Conservation (phyloP, 2,113 vertebrate species). For the Motacilla tschutschensis region DNA sequence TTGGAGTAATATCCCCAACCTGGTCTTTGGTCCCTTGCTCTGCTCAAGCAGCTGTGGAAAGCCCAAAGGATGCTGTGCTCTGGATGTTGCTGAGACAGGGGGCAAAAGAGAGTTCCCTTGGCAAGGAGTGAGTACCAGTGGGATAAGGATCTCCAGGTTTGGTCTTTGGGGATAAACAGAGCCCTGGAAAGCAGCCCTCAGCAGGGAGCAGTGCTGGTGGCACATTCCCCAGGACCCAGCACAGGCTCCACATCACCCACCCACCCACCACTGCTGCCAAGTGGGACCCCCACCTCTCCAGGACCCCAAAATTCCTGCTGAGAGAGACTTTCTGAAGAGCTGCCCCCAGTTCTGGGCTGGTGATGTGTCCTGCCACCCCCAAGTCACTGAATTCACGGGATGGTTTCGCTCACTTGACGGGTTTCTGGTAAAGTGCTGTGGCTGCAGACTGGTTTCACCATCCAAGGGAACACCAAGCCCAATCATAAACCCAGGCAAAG, state of each 20-base stretch:
- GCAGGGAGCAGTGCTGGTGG: background rate
- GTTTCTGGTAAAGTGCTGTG: background rate
- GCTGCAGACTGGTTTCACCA: background rate
- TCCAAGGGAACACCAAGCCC: background rate
- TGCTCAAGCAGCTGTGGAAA: background rate
- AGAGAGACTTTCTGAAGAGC: background rate
- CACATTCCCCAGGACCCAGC: background rate
- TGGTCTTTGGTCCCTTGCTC: background rate
- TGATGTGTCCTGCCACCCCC: background rate
- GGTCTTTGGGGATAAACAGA: background rate
- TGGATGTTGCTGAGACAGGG: background rate
- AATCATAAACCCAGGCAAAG: background rate
- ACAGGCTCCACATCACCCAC: background rate
- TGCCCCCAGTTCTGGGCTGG: background rate
- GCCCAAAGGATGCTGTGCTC: background rate
- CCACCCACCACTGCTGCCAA: background rate
- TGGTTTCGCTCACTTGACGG: accelerated
- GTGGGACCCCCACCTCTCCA: background rate
- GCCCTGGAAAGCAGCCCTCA: background rate
- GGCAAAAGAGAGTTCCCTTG: background rate
- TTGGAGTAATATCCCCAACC: background rate
- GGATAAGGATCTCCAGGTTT: background rate
- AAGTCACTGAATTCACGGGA: accelerated
- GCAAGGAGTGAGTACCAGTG: background rate
- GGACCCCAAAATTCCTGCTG: background rate